Conservation (phyloP, 2,113 vertebrate genomes). For the Silurus meridionalis region DNA sequence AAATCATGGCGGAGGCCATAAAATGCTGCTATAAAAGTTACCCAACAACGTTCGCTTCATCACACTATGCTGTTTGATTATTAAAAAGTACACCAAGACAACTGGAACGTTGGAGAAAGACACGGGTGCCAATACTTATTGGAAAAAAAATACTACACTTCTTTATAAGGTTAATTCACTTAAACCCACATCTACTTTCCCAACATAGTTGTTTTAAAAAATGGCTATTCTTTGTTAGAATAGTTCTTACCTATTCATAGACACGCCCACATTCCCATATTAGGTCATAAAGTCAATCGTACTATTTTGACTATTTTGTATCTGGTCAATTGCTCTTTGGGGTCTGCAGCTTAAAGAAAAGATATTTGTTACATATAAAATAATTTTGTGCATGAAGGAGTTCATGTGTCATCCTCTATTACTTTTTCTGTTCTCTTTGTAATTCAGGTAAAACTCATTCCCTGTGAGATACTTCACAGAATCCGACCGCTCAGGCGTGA, state of each 20-base stretch:
- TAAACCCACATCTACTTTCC: too few relatives aligned
- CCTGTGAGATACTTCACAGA: not conserved
- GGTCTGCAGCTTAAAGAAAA: too few relatives aligned
- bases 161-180: too few relatives aligned
- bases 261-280: too few relatives aligned
- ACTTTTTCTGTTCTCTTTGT: not conserved
- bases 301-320: too few relatives aligned
- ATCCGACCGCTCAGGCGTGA: not conserved
- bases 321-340: too few relatives aligned
- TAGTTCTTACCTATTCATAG: too few relatives aligned
- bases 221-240: too few relatives aligned
- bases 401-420: not conserved
- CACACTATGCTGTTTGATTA: not conserved
- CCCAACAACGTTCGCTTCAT: not conserved
- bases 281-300: too few relatives aligned
- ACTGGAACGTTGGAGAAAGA: not conserved
- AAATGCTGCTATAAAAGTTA: not conserved
- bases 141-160: not conserved
- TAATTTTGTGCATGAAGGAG: not conserved
- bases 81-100: not conserved
- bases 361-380: too few relatives aligned
- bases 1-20: too few relatives aligned
- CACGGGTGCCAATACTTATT: not conserved
- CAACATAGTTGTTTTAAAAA: too few relatives aligned
- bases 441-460: slow-evolving; percentile 9